Evolutionary conservation across 2,888 invertebrate genomes (phyloP).

Genomic region (Drosophila kokeensis): DNA sequence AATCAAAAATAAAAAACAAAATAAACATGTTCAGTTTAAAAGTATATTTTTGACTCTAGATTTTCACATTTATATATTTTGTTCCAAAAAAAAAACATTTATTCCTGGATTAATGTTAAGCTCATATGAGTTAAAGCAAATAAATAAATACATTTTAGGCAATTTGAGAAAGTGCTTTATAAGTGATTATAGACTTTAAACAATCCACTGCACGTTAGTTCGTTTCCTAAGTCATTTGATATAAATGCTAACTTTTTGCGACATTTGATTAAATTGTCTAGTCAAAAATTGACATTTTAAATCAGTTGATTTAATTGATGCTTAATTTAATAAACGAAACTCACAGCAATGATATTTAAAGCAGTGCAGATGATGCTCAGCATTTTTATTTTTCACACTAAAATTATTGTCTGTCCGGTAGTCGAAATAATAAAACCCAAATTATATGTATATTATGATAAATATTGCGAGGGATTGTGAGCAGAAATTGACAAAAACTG

Average conservation of each 20-base stretch:
- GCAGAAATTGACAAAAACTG: conserved; percentile 58
- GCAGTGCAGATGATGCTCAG: not conserved
- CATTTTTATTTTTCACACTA: not conserved
- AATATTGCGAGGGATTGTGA: conserved; percentile 15
- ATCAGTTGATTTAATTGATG: conserved; percentile 5
- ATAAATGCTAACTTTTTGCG: not conserved
- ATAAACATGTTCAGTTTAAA: not conserved
- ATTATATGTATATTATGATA: conserved; percentile 12
- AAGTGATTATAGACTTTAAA: fast-evolving
- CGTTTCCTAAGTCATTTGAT: conserved; percentile 29
- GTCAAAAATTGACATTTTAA: not conserved
- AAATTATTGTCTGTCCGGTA: not conserved
- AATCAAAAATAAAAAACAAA: not conserved
- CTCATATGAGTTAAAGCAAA: not conserved
- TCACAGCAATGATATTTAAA: not conserved
- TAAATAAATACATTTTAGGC: not conserved
- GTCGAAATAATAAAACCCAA: conserved; percentile 27
- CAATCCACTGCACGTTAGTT: conserved; percentile 13
- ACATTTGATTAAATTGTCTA: not conserved
- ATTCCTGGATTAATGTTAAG: not conserved
- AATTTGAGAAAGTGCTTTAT: not conserved
- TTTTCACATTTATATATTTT: not conserved
- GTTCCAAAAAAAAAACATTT: no score
- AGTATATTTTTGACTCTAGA: not conserved
- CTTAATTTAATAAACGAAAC: conserved; percentile 3